Conservation (phyloP, 2,113 vertebrate species). For the Dinomys branickii region DNA sequence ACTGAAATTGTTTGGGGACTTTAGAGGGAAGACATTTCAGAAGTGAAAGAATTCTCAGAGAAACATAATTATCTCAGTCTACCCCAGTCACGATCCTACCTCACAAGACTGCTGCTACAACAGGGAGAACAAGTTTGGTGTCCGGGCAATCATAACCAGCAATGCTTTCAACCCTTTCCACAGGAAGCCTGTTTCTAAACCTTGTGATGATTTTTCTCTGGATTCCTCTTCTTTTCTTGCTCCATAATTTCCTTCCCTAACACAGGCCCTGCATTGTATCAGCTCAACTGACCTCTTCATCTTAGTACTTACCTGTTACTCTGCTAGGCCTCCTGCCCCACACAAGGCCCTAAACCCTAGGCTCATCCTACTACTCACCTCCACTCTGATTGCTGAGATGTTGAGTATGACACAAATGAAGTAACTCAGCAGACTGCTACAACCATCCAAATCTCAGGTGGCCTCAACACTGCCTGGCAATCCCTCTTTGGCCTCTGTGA, state of each 20-base stretch:
- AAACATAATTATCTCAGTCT: constrained; percentile 42
- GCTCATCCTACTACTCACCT: not conserved
- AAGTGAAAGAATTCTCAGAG: constrained; percentile 13
- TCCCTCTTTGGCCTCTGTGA: not conserved
- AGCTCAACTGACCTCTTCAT: not conserved
- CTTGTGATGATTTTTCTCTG: not conserved
- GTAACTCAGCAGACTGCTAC: not conserved
- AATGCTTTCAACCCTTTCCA: constrained; percentile 7
- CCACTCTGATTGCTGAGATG: not conserved
- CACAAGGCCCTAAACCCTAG: not conserved
- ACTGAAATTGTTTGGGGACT: not conserved
- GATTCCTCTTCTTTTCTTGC: not conserved
- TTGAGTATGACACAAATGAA: not conserved
- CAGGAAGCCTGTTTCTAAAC: constrained; percentile 18
- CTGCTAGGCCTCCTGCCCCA: not conserved
- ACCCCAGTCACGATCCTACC: not conserved
- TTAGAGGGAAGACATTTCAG: not conserved
- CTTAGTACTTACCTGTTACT: not conserved
- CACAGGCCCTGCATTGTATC: not conserved
- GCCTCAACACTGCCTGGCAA: not conserved
- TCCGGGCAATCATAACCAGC: not conserved
- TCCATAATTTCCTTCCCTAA: not conserved
- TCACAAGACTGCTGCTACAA: not conserved
- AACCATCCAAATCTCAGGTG: not conserved
- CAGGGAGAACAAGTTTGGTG: not conserved